Evolutionary conservation across 1,140 invertebrate genomes (phyloP).

Genomic region (Goniozus legneri): DNA sequence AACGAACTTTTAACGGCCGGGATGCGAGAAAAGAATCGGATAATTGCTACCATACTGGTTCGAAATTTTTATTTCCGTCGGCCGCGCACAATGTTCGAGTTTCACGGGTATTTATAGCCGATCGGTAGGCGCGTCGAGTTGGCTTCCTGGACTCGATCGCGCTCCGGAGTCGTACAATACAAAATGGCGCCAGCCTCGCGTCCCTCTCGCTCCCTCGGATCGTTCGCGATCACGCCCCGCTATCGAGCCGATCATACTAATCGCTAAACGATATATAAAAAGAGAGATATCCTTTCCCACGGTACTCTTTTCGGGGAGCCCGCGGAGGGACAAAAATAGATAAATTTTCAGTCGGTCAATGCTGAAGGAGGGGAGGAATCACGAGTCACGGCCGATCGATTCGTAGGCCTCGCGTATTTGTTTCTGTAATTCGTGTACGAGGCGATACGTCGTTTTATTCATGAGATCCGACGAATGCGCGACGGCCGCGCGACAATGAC

Average conservation of each 20-base stretch:
- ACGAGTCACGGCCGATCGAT: no score
- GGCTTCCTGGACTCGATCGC: not conserved
- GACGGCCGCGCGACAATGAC: not conserved
- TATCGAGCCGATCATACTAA: not conserved
- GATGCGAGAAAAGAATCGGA: slow-evolving; percentile 21
- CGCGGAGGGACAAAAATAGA: no score
- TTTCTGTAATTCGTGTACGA: no score
- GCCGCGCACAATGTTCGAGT: slow-evolving; percentile 4
- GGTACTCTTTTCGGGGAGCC: no score
- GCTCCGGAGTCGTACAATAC: no score
- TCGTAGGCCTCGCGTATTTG: no score
- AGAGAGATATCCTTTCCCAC: not conserved
- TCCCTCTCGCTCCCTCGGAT: not conserved
- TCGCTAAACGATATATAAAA: not conserved
- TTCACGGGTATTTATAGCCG: slow-evolving; percentile 21
- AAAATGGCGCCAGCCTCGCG: no score
- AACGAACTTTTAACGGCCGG: slow-evolving; percentile 35
- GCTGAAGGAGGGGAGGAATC: no score
- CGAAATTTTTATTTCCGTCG: slow-evolving; percentile 4
- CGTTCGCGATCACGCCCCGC: no score
- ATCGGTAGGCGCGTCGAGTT: not conserved
- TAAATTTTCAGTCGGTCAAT: no score
- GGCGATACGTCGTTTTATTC: no score
- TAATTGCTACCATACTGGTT: slow-evolving; percentile 25
- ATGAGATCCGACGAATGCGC: not conserved